Conservation (phyloP, 2,888 invertebrate species). For the Scrobipalpa costella region DNA sequence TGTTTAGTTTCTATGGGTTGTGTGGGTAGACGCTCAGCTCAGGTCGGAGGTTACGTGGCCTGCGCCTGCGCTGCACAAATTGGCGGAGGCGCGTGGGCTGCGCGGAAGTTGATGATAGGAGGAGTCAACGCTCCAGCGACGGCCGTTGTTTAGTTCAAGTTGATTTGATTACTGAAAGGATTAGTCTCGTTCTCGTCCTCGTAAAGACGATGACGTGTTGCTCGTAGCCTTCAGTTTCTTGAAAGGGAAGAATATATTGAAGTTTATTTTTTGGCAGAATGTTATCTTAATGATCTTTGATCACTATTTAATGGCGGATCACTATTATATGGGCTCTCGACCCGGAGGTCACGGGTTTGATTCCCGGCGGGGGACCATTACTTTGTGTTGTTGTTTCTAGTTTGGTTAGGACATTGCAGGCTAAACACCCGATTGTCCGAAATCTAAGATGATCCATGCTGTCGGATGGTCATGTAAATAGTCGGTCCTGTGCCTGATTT, state of each 20-base stretch:
- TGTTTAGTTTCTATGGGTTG: conserved; percentile 42
- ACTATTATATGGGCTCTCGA: too few species aligned
- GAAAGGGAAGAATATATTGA: neutral
- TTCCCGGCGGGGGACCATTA: too few species aligned
- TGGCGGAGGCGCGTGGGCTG: conserved; percentile 65
- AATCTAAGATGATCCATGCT: too few species aligned
- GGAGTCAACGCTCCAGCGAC: conserved; percentile 62
- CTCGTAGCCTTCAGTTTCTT: neutral
- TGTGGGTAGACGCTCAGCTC: conserved; percentile 45
- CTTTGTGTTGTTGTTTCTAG: too few species aligned
- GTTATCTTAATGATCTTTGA: too few species aligned
- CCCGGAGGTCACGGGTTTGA: too few species aligned
- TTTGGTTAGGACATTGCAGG: too few species aligned
- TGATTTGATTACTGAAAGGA: conserved; percentile 33
- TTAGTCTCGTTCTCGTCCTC: too few species aligned
- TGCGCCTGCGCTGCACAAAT: conserved; percentile 48
- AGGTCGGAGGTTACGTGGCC: conserved; percentile 47
- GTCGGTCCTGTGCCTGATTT: too few species aligned
- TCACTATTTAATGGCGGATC: too few species aligned
- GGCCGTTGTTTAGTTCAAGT: conserved; percentile 36
- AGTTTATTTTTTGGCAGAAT: neutral
- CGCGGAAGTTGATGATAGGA: conserved; percentile 66
- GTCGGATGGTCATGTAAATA: too few species aligned
- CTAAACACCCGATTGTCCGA: too few species aligned
- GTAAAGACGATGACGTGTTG: conserved; percentile 11